phyloP scores from a whole-genome alignment of 2,888 invertebrate genomes.

The Pollenia griseotomentosa region DNA sequence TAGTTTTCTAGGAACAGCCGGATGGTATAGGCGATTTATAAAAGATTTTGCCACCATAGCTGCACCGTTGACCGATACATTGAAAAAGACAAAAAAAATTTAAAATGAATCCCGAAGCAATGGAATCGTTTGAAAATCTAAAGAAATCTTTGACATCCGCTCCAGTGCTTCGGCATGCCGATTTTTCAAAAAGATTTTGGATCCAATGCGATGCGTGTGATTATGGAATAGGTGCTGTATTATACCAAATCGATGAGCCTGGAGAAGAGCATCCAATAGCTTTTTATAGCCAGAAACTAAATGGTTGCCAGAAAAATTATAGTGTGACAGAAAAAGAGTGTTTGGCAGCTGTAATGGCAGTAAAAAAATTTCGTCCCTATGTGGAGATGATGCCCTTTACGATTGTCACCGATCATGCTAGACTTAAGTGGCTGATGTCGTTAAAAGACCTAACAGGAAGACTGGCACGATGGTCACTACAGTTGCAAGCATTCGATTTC shows the following conservation, averaged over 20 bases:
- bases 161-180: conserved; percentile 9
- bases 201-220: no score
- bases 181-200: no score
- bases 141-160: conserved; percentile 42
- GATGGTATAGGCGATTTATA: conserved; percentile 40
- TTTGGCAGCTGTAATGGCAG: background rate
- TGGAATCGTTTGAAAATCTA: conserved; percentile 18
- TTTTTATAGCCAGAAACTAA: background rate
- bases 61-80: conserved; percentile 8
- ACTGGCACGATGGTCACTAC: conserved; percentile 38
- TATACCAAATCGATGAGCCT: no score
- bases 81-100: conserved; percentile 41
- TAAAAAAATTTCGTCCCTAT: background rate
- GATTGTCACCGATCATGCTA: background rate
- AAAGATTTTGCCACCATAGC: background rate
- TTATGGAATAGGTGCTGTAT: no score
- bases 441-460: background rate
- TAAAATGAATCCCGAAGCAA: background rate
- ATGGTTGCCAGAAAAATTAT: background rate
- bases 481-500: conserved; percentile 18
- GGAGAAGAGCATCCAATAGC: no score
- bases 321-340: background rate
- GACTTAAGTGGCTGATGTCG: background rate
- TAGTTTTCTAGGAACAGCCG: conserved; percentile 52
- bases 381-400: background rate